A percentile compares a stretch with the other conserved stretches of the same genome.
These are phyloP conservation scores for Diarsia rubi DNA, from an alignment of 2,888 invertebrate genomes.

Conservation along the genomic window DNA sequence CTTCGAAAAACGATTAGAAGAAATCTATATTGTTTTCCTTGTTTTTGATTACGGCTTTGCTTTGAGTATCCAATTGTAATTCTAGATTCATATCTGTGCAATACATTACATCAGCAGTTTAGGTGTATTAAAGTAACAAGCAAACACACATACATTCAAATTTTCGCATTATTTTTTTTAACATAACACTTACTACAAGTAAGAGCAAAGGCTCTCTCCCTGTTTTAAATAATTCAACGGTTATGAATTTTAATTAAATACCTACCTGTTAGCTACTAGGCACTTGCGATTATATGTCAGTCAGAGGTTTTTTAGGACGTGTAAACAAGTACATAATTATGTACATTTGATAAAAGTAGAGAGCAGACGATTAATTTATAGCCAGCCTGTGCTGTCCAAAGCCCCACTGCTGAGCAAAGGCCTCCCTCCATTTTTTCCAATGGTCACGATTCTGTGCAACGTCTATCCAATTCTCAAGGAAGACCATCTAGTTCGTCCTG, in stretches of 20 bases:
- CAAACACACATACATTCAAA: neutral
- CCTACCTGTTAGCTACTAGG: neutral
- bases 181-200: too few species aligned
- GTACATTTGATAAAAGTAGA: neutral
- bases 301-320: neutral
- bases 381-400: too few species aligned
- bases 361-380: too few species aligned
- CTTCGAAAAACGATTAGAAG: neutral
- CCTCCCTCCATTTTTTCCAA: too few species aligned
- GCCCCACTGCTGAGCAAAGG: too few species aligned
- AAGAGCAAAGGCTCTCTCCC: neutral
- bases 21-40: neutral
- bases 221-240: neutral
- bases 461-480: too few species aligned
- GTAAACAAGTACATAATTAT: neutral
- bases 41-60: neutral
- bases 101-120: neutral
- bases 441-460: too few species aligned
- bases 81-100: neutral
- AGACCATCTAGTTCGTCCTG: too few species aligned
- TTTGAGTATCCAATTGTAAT: neutral
- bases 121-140: neutral
- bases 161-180: neutral
- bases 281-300: neutral
- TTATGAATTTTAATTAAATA: neutral